Base-by-base conservation (phyloP, 2,888 invertebrate species). In the Cephonodes hylas region DNA sequence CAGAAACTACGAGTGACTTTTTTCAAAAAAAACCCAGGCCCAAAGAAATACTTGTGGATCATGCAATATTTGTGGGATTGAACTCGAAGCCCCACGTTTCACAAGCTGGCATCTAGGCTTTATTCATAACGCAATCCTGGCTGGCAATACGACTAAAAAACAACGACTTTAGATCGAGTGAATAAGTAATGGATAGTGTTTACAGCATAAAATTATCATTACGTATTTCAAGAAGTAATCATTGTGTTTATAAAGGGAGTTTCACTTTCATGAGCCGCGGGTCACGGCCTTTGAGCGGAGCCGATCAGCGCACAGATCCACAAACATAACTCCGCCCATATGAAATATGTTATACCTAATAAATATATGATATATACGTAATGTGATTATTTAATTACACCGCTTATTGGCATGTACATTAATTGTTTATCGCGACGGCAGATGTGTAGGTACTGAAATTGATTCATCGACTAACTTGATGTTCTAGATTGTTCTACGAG, bases 251-350 rank as follows among this genome's bases (percentile, higher is more conserved):
- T 44, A 31, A 56, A 42, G 20, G 18, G 56, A 61, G 57, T 31
- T 61, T 45, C 44, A 22, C 42, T 57, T 61, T 61, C 13, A 61
- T 44, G 20, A 57, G 57, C 57, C 61, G 61, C 61, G 22, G 56
- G 57, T 57, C 44, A 22, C 34, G 61, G 44, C 44, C 58, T 25
- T 20, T 27, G 25, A 42, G 58, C 27, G 27, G 44, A 48, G 27
- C 58, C 58, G 27, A 15, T 18, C 25, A 53, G 27, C 53, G 18
- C 6, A 18, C 53, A 8, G 18, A 25, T 45, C 22, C 31, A 53
- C 48, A 42, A n/a, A 27, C 25, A 58, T 15, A 42, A 44, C 58
- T 27, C 44, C 58, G 58, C 58, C 58, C 44, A 59, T 25, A 44
- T 27, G 20, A 27, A 18, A 18, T 10, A 48, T 15, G 31, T 31